phyloP scores from a whole-genome alignment of 2,797 vertebrate genomes.

The Sparidentex hasta region DNA sequence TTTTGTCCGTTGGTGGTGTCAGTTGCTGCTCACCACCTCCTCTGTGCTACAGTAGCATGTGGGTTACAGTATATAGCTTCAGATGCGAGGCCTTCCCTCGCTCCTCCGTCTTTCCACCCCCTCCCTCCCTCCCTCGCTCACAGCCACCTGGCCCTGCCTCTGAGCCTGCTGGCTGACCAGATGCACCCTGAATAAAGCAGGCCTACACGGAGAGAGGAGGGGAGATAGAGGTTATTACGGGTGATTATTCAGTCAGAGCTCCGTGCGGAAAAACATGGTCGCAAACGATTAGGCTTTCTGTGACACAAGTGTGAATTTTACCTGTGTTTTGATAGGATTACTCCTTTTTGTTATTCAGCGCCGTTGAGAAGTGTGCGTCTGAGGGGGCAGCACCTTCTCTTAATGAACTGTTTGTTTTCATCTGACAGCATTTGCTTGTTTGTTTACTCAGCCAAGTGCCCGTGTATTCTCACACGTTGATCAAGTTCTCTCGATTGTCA shows the following conservation, averaged over 20 bases:
- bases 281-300: not conserved
- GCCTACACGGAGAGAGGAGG: conserved; percentile 51
- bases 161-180: conserved; percentile 84
- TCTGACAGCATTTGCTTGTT: conserved; percentile 47
- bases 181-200: conserved; percentile 82
- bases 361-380: not conserved
- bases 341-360: not conserved
- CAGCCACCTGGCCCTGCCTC: conserved; percentile 81
- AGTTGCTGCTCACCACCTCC: conserved; percentile 35
- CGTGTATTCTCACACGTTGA: conserved; percentile 49
- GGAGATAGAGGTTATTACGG: conserved; percentile 65
- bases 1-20: conserved; percentile 31
- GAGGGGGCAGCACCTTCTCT: conserved; percentile 9
- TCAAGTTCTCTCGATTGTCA: conserved; percentile 29
- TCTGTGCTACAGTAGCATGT: conserved; percentile 46
- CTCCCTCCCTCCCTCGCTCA: conserved; percentile 23
- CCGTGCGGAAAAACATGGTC: not conserved
- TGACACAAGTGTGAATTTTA: not conserved
- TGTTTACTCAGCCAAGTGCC: conserved; percentile 44
- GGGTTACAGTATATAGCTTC: conserved; percentile 56
- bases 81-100: conserved; percentile 58
- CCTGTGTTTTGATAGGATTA: not conserved
- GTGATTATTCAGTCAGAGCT: conserved; percentile 53
- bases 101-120: conserved; percentile 47
- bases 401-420: conserved; percentile 59